Evolutionary conservation across 2,888 invertebrate species (phyloP).

Genomic region (Brenthis daphne): DNA sequence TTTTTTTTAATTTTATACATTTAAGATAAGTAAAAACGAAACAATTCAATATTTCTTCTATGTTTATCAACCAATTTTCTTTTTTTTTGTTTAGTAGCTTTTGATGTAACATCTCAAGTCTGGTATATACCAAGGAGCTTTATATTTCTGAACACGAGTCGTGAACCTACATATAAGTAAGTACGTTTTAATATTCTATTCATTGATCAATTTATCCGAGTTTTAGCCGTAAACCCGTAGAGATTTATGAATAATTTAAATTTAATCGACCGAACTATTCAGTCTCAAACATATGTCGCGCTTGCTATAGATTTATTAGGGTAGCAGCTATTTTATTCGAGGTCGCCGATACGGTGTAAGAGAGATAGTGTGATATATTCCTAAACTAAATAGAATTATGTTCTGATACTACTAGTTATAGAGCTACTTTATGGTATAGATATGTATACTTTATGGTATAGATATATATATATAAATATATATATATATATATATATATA

Average conservation of each 20-base stretch:
- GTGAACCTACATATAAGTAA: background rate
- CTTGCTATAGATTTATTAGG: constrained; percentile 35
- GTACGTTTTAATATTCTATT: constrained; percentile 7
- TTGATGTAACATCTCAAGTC: too few species aligned
- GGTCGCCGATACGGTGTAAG: constrained; percentile 28
- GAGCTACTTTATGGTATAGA: background rate
- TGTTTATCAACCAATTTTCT: too few species aligned
- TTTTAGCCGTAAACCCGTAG: constrained; percentile 14
- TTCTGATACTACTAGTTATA: background rate
- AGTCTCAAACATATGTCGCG: constrained; percentile 38
- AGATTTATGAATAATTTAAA: constrained; percentile 40
- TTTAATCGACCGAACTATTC: constrained; percentile 36
- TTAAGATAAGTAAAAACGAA: too few species aligned
- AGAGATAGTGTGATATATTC: constrained; percentile 28
- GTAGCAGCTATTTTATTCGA: constrained; percentile 35
- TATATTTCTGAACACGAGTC: too few species aligned
- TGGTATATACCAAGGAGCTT: too few species aligned
- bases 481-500: too few species aligned
- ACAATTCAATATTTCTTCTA: too few species aligned
- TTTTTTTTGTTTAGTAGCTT: too few species aligned
- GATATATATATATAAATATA: too few species aligned
- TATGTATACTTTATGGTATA: too few species aligned
- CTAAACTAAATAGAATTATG: constrained; percentile 33
- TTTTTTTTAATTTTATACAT: too few species aligned
- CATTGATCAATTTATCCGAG: constrained; percentile 25